These are phyloP conservation scores for Saturnia japonica DNA, from an alignment of 2,888 invertebrate species.

Conservation along the genomic window DNA sequence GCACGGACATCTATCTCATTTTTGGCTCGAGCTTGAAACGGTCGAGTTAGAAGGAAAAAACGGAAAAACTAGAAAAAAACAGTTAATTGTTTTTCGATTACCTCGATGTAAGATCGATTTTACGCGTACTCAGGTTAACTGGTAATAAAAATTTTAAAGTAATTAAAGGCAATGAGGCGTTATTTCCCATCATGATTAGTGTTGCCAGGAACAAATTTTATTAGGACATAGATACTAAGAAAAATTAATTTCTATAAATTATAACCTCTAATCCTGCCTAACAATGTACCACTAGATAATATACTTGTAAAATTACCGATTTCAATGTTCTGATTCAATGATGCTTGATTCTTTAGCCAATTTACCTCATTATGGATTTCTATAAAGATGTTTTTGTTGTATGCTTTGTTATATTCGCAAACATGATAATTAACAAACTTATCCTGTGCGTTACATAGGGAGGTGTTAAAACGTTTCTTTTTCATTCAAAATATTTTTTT, in stretches of 20 bases:
- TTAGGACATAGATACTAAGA: not conserved
- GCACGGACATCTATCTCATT: constrained; percentile 26
- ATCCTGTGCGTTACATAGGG: too few species aligned
- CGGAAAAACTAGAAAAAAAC: constrained; percentile 33
- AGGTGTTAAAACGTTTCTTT: not conserved
- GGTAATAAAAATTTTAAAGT: not conserved
- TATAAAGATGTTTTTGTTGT: not conserved
- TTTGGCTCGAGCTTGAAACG: constrained; percentile 33
- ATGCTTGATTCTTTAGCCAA: not conserved
- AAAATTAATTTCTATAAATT: not conserved
- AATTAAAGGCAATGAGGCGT: constrained; percentile 16
- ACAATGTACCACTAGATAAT: not conserved
- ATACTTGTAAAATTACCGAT: not conserved
- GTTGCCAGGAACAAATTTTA: constrained; percentile 5
- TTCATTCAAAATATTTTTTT: not conserved
- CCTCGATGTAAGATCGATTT: constrained; percentile 18
- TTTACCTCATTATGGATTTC: not conserved
- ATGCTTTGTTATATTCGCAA: not conserved
- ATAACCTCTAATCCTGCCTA: not conserved
- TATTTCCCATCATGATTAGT: constrained; percentile 2
- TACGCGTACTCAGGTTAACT: constrained; percentile 18
- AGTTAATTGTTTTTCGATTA: constrained; percentile 35
- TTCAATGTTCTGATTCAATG: too few species aligned
- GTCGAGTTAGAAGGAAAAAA: constrained; percentile 25
- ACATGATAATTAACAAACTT: not conserved